Evolutionary conservation across 2,797 vertebrate species (phyloP).

Genomic region (Epinephelus malabaricus): DNA sequence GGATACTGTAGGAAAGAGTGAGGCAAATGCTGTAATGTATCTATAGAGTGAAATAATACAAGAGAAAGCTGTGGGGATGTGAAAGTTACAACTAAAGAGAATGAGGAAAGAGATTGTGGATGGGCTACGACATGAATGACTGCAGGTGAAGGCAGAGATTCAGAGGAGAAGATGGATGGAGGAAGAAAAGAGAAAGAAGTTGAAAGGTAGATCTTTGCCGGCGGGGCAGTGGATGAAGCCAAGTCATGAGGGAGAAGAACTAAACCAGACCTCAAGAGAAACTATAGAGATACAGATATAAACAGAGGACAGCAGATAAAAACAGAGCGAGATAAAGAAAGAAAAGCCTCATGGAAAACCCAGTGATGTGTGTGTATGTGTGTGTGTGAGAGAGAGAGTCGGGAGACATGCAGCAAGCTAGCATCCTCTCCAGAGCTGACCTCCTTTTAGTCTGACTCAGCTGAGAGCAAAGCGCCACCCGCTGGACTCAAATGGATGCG

Average conservation of each 20-base stretch:
- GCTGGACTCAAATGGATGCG: conserved; percentile 16
- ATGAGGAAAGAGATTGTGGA: not conserved
- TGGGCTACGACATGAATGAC: conserved; percentile 6
- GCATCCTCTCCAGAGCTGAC: conserved; percentile 56
- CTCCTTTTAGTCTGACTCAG: conserved; percentile 60
- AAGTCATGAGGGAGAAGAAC: conserved; percentile 26
- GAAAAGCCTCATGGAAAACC: conserved; percentile 10
- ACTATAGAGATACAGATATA: conserved; percentile 15
- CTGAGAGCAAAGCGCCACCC: conserved; percentile 60
- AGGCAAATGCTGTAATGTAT: not conserved
- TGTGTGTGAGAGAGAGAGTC: not conserved
- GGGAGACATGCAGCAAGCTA: conserved; percentile 18
- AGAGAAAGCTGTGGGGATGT: not conserved
- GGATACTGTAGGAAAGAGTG: not conserved
- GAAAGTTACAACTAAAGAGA: not conserved
- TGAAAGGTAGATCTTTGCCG: conserved; percentile 22
- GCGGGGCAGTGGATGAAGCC: conserved; percentile 15
- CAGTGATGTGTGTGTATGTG: conserved; percentile 4
- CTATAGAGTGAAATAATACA: not conserved
- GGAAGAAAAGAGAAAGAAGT: conserved; percentile 2
- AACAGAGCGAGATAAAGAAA: conserved; percentile 13
- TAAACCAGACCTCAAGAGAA: conserved; percentile 21
- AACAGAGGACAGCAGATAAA: conserved; percentile 16
- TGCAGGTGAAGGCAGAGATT: conserved; percentile 2
- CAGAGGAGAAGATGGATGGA: conserved; percentile 2